These are phyloP conservation scores for Holotrichia oblita DNA, from an alignment of 1,140 invertebrate species.

Conservation along the genomic window DNA sequence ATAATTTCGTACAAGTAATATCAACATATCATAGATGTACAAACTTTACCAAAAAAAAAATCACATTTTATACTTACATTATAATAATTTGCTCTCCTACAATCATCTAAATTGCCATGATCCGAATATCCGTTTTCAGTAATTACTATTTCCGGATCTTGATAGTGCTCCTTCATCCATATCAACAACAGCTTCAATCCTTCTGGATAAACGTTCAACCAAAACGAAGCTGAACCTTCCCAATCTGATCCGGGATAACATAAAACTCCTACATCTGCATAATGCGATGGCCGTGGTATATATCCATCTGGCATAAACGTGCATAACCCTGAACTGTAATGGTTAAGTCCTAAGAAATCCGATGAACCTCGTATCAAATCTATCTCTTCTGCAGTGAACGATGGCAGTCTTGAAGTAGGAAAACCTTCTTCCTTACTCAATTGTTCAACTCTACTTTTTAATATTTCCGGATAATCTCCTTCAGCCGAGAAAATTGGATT, in stretches of 20 bases:
- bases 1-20: too few relatives aligned
- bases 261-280: background rate
- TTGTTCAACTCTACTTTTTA: conserved; percentile 67
- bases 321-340: conserved; percentile 62
- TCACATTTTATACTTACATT: conserved; percentile 44
- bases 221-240: conserved; percentile 39
- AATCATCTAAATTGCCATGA: conserved; percentile 61
- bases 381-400: conserved; percentile 69
- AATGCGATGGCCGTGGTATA: background rate
- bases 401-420: conserved; percentile 67
- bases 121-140: conserved; percentile 53
- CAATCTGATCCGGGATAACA: conserved; percentile 37
- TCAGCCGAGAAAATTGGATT: conserved; percentile 69
- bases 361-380: conserved; percentile 66
- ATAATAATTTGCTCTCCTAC: conserved; percentile 64
- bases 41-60: too few relatives aligned
- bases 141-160: conserved; percentile 49
- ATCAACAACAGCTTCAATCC: conserved; percentile 55
- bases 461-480: conserved; percentile 71
- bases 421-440: conserved; percentile 70
- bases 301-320: background rate
- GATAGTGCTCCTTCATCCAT: conserved; percentile 51
- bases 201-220: conserved; percentile 49
- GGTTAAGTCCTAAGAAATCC: conserved; percentile 71
- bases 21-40: too few relatives aligned